Conservation (phyloP, 2,797 vertebrate genomes). For the Benthosema pterotum region DNA sequence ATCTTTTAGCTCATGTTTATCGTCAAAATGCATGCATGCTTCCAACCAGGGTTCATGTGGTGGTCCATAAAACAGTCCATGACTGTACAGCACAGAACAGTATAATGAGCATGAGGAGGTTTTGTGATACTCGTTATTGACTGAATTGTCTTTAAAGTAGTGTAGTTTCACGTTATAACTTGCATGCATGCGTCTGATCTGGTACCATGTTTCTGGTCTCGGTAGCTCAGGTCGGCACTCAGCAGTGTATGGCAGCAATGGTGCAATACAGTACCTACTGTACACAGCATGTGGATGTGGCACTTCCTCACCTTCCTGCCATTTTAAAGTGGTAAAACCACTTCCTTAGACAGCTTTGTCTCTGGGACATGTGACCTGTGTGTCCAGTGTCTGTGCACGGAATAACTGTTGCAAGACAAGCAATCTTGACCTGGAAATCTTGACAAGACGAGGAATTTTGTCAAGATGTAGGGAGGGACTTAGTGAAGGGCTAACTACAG, state of each 20-base stretch:
- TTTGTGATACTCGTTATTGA: background rate
- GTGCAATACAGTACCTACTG: slow-evolving; percentile 11
- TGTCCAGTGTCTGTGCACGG: too few relatives aligned
- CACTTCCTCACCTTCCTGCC: slow-evolving; percentile 55
- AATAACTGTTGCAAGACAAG: too few relatives aligned
- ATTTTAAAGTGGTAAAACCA: too few relatives aligned
- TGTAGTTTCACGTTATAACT: background rate
- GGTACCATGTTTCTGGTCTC: too few relatives aligned
- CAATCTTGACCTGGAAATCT: too few relatives aligned
- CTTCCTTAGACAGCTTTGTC: too few relatives aligned
- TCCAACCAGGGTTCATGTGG: background rate
- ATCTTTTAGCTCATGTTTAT: slow-evolving; percentile 8
- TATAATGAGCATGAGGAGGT: background rate
- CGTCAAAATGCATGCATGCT: background rate
- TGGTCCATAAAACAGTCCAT: background rate
- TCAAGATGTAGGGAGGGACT: too few relatives aligned
- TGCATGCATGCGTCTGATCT: background rate
- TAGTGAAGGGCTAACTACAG: too few relatives aligned
- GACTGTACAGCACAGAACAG: too few relatives aligned
- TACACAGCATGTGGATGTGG: background rate
- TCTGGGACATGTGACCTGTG: too few relatives aligned
- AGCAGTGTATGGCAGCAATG: slow-evolving; percentile 3
- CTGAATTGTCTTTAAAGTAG: background rate
- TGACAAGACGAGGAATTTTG: too few relatives aligned
- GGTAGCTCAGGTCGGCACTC: too few relatives aligned